phyloP scores from a whole-genome alignment of 2,888 invertebrate species.

The Rhagonycha fulva region DNA sequence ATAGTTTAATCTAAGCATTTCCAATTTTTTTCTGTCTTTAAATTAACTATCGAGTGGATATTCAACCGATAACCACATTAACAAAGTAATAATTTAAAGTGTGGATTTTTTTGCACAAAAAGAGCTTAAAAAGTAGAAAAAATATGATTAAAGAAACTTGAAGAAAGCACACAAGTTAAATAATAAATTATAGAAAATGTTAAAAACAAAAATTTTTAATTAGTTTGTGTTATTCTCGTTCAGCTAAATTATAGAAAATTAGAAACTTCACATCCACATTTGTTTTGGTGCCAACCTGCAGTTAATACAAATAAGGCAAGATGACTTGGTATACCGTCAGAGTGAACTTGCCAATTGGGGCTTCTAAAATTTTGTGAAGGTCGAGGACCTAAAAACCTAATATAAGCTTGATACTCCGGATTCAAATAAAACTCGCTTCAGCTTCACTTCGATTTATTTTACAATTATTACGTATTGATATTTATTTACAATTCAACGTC shows the following conservation, averaged over 20 bases:
- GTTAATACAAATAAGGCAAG: too few relatives aligned
- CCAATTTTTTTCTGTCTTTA: neutral
- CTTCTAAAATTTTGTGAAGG: too few relatives aligned
- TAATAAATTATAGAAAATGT: neutral
- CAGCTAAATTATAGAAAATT: neutral
- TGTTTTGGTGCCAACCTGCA: neutral
- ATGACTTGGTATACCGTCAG: too few relatives aligned
- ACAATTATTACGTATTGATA: too few relatives aligned
- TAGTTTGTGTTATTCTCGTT: neutral
- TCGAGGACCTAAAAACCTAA: too few relatives aligned
- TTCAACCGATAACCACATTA: neutral
- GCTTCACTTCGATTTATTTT: too few relatives aligned
- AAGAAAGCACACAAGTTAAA: neutral
- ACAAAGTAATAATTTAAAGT: neutral
- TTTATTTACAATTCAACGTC: too few relatives aligned
- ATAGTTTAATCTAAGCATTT: neutral
- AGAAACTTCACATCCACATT: neutral
- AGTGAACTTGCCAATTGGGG: too few relatives aligned
- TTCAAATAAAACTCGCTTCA: too few relatives aligned
- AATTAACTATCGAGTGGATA: neutral
- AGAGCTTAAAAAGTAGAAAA: neutral
- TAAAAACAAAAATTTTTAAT: neutral
- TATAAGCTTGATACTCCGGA: too few relatives aligned
- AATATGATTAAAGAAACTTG: neutral
- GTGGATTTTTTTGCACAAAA: neutral